phyloP scores from a whole-genome alignment of 1,140 invertebrate species.

The Lepidurus couesii region DNA sequence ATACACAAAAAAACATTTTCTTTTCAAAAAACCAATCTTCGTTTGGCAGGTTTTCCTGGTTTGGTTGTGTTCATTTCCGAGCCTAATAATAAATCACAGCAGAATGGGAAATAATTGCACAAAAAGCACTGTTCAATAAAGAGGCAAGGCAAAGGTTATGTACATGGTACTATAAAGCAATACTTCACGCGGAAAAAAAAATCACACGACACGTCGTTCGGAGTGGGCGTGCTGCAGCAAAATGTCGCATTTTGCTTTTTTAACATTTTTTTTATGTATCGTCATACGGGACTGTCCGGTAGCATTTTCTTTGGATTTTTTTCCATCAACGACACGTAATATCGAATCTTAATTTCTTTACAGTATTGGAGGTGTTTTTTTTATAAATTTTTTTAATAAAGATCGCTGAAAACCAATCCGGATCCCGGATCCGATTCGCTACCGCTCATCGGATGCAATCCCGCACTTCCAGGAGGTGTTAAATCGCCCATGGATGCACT shows the following conservation, averaged over 20 bases:
- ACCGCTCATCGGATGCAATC: conserved; percentile 26
- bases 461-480: conserved; percentile 33
- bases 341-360: not conserved
- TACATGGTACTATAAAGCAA: not conserved
- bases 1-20: not conserved
- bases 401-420: conserved; percentile 34
- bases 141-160: conserved; percentile 11
- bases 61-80: not conserved
- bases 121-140: not conserved
- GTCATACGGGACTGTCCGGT: too few species aligned
- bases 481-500: conserved; percentile 31
- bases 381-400: conserved; percentile 25
- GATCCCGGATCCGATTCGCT: conserved; percentile 27
- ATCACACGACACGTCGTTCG: not conserved
- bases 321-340: too few species aligned
- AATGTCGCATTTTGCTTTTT: not conserved
- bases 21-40: not conserved
- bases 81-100: not conserved
- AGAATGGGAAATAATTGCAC: conserved; percentile 10
- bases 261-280: too few species aligned
- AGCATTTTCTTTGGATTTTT: too few species aligned
- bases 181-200: not conserved
- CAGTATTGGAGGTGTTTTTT: not conserved
- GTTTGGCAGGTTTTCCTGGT: not conserved
- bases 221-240: not conserved